Conservation (phyloP, 2,113 vertebrate species). For the Scartelaos histophorus region DNA sequence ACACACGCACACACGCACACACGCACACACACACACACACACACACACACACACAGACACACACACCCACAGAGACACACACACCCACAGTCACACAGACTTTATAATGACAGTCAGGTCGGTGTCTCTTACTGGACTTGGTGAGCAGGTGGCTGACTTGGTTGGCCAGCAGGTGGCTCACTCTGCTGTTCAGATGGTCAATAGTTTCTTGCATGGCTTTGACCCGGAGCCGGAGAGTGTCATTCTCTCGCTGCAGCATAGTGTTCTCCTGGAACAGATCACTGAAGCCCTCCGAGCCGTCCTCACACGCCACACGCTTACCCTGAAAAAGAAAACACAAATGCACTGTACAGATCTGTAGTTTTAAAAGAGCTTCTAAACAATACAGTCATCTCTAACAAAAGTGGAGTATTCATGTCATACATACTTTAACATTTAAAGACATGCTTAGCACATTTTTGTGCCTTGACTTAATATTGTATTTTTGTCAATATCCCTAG, state of each 20-base stretch:
- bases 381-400: too few relatives aligned
- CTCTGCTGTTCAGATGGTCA: slow-evolving; percentile 88
- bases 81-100: too few relatives aligned
- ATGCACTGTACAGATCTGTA: slow-evolving; percentile 3
- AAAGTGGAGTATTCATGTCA: too few relatives aligned
- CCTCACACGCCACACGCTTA: slow-evolving; percentile 88
- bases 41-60: too few relatives aligned
- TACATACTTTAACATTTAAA: too few relatives aligned
- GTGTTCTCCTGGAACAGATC: slow-evolving; percentile 91
- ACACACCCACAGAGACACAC: too few relatives aligned
- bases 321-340: slow-evolving; percentile 74
- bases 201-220: slow-evolving; percentile 99
- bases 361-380: too few relatives aligned
- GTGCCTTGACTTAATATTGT: too few relatives aligned
- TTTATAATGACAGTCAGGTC: neutral
- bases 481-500: too few relatives aligned
- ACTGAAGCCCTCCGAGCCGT: slow-evolving; percentile 86
- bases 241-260: slow-evolving; percentile 92
- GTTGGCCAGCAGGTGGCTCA: slow-evolving; percentile 92
- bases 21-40: slow-evolving; percentile 24
- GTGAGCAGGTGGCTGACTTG: slow-evolving; percentile 88
- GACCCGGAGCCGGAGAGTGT: slow-evolving; percentile 86
- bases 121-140: slow-evolving; percentile 82
- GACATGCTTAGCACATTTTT: too few relatives aligned
- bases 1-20: too few relatives aligned